These are phyloP conservation scores for Seriola rivoliana DNA, from an alignment of 2,113 vertebrate species.

Conservation along the genomic window DNA sequence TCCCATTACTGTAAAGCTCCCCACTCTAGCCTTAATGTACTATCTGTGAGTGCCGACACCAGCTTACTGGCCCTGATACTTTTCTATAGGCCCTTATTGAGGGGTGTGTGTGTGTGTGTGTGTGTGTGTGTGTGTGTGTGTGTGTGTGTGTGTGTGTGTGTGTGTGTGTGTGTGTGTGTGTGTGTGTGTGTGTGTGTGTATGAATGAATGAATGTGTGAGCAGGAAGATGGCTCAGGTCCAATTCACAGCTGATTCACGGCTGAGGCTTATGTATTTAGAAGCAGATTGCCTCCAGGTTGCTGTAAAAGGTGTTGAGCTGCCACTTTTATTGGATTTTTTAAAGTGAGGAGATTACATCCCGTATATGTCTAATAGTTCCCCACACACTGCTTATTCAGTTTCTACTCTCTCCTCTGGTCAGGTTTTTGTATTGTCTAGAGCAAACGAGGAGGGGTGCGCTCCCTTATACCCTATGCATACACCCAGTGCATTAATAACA, in stretches of 20 bases:
- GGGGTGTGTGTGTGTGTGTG: constrained; percentile 5
- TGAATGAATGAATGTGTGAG: constrained; percentile 25
- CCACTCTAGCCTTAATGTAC: constrained; percentile 51
- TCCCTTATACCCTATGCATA: constrained; percentile 46
- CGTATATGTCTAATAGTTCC: constrained; percentile 70
- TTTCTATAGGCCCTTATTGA: constrained; percentile 50
- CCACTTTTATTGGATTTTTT: constrained; percentile 79
- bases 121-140: neutral
- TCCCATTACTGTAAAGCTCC: constrained; percentile 68
- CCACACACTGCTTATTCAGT: constrained; percentile 61
- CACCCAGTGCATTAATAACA: constrained; percentile 84
- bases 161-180: constrained; percentile 9
- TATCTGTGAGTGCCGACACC: constrained; percentile 56
- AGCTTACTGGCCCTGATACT: constrained; percentile 36
- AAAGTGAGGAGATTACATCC: constrained; percentile 71
- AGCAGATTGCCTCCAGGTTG: constrained; percentile 72
- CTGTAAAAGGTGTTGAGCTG: constrained; percentile 79
- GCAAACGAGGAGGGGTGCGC: constrained; percentile 41
- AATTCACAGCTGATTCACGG: constrained; percentile 71
- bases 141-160: constrained; percentile 17
- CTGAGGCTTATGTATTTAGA: constrained; percentile 70
- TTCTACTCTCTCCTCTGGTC: constrained; percentile 57
- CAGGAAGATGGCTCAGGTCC: constrained; percentile 64
- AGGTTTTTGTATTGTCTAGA: constrained; percentile 52
- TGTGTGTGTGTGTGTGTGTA: constrained; percentile 7